Conservation (phyloP, 2,113 vertebrate genomes). For the Carollia perspicillata region DNA sequence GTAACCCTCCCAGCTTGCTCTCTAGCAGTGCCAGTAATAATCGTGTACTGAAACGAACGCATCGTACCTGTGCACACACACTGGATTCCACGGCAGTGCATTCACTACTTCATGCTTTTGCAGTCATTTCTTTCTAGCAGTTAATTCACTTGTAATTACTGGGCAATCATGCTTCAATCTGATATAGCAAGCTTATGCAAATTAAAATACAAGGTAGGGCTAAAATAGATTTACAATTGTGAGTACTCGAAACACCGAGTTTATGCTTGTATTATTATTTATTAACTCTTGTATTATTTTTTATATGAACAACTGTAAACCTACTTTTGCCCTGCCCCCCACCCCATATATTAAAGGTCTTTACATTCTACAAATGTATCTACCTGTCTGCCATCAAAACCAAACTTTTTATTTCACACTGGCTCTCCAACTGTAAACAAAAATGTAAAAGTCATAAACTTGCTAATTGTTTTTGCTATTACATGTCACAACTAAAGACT, state of each 20-base stretch:
- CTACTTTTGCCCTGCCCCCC: background rate
- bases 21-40: background rate
- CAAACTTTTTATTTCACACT: constrained; percentile 30
- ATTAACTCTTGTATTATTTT: background rate
- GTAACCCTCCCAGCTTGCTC: background rate
- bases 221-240: background rate
- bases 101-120: background rate
- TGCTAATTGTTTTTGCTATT: constrained; percentile 67
- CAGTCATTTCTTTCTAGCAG: background rate
- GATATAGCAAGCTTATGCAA: background rate
- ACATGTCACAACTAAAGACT: constrained; percentile 54
- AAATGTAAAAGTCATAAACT: constrained; percentile 67
- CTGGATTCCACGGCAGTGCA: background rate
- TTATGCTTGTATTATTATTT: background rate
- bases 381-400: constrained; percentile 47
- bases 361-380: background rate
- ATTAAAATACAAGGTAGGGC: background rate
- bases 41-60: background rate
- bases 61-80: rapidly evolving
- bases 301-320: background rate
- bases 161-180: background rate
- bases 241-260: background rate
- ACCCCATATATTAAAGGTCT: background rate
- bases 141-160: constrained; percentile 28
- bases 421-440: constrained; percentile 50